These are phyloP conservation scores for Spheniscus mendiculus DNA, from an alignment of 2,113 vertebrate genomes.

Conservation along the genomic window DNA sequence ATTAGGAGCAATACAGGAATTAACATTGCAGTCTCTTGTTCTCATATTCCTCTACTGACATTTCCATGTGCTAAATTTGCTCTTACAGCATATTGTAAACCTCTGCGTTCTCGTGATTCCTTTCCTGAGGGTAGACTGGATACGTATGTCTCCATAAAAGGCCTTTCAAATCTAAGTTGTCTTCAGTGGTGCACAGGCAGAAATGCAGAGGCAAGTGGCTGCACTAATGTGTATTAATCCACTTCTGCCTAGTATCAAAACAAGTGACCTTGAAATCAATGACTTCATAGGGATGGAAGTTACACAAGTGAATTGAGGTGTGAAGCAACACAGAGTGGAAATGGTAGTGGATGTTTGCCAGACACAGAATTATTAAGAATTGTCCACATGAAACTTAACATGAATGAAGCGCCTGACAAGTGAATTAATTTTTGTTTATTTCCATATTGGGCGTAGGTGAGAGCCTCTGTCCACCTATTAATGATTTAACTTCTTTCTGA, in stretches of 20 bases:
- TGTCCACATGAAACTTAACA: neutral
- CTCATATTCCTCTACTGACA: neutral
- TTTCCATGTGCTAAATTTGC: neutral
- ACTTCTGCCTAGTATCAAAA: neutral
- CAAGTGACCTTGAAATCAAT: neutral
- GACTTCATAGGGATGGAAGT: neutral
- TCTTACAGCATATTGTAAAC: neutral
- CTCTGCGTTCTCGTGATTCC: neutral
- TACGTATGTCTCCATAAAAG: neutral
- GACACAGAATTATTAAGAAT: neutral
- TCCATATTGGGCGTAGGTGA: neutral
- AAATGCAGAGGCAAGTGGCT: neutral
- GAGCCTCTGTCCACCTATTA: neutral
- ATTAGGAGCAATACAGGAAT: neutral
- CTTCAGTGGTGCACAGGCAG: neutral
- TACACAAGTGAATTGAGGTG: neutral
- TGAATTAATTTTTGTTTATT: neutral
- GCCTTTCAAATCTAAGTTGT: neutral
- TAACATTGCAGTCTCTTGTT: neutral
- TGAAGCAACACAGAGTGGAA: neutral
- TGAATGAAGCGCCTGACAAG: neutral
- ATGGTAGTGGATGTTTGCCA: rapidly evolving
- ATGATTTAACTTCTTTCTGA: neutral
- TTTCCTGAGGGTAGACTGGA: neutral
- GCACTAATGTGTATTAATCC: neutral